Evolutionary conservation across 2,113 vertebrate species (phyloP).

Genomic region (Natator depressus): DNA sequence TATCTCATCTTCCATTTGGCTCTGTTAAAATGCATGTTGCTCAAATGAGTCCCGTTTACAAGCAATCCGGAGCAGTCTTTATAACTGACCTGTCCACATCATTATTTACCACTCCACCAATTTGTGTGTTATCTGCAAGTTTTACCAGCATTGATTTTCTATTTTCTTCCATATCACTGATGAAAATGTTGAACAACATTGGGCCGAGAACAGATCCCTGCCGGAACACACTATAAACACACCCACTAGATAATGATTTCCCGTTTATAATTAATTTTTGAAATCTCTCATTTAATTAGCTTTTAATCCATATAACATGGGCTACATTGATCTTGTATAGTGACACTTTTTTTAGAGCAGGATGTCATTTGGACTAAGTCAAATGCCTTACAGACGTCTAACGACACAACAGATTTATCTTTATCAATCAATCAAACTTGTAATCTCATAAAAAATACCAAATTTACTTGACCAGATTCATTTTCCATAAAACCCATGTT

Average conservation of each 20-base stretch:
- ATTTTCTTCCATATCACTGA: neutral
- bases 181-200: neutral
- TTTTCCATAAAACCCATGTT: neutral
- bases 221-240: neutral
- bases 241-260: neutral
- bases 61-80: too few relatives aligned
- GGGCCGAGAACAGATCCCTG: neutral
- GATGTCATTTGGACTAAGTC: neutral
- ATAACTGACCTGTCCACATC: neutral
- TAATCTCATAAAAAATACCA: neutral
- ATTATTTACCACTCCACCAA: neutral
- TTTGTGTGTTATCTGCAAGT: neutral
- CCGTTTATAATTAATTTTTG: neutral
- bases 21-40: neutral
- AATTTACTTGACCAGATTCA: neutral
- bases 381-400: neutral
- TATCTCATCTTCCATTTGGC: neutral
- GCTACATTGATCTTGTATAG: neutral
- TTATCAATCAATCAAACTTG: constrained; percentile 1
- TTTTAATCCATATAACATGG: neutral
- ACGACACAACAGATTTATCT: neutral
- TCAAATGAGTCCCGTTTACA: too few relatives aligned
- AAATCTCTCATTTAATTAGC: neutral
- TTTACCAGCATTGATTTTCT: neutral
- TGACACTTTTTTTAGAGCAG: neutral